phyloP scores from a whole-genome alignment of 2,888 invertebrate genomes.

The Digitonthophagus gazella region DNA sequence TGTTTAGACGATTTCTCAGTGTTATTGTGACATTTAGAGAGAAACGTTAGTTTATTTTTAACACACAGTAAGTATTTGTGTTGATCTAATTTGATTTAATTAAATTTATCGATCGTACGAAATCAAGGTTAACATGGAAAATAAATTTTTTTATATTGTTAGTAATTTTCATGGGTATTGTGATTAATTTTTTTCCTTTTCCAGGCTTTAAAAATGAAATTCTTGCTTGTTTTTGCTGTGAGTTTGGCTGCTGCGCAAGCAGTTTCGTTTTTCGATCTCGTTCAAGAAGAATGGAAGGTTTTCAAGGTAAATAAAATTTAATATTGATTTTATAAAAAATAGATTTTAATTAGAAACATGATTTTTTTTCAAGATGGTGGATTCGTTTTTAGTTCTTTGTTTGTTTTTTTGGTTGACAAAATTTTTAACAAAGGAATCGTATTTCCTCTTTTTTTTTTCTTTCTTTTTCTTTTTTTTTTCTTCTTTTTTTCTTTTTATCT shows the following conservation, averaged over 20 bases:
- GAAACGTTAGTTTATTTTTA: no score
- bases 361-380: slow-evolving; percentile 10
- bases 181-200: slow-evolving; percentile 12
- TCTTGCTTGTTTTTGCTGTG: slow-evolving; percentile 51
- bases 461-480: no score
- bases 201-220: slow-evolving; percentile 46
- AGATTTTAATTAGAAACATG: no score
- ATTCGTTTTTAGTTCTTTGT: background rate
- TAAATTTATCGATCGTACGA: no score
- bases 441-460: no score
- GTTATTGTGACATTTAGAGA: background rate
- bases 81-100: background rate
- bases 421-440: no score
- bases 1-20: background rate
- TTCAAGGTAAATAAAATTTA: slow-evolving; percentile 52
- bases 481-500: no score
- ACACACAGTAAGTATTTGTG: background rate
- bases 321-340: no score
- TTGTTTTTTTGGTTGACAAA: no score
- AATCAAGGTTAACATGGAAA: slow-evolving; percentile 1
- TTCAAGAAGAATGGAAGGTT: slow-evolving; percentile 53
- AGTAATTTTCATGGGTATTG: background rate
- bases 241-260: slow-evolving; percentile 60
- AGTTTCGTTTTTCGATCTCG: slow-evolving; percentile 69
- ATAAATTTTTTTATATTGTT: background rate